These are phyloP conservation scores for Alouatta palliata DNA, from an alignment of 2,113 vertebrate genomes.

Conservation along the genomic window DNA sequence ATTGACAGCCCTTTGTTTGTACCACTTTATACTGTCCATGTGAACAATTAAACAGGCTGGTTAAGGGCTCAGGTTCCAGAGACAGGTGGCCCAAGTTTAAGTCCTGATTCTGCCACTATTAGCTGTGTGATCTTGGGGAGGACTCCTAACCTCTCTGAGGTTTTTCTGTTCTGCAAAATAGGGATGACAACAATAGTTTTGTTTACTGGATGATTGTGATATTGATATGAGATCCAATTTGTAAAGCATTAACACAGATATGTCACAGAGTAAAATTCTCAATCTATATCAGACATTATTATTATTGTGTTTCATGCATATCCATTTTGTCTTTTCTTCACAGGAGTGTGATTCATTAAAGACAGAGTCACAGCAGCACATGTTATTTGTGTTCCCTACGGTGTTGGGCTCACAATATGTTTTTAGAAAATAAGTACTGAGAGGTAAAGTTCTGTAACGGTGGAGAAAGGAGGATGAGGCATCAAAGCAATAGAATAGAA, in stretches of 20 bases:
- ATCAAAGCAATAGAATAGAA: neutral
- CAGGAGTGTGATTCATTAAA: neutral
- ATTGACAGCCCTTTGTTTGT: neutral
- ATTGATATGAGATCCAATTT: neutral
- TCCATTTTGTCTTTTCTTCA: neutral
- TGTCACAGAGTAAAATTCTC: neutral
- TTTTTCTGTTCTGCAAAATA: neutral
- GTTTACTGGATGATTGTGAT: neutral
- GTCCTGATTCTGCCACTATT: neutral
- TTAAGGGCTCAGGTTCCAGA: neutral
- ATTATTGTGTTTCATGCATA: neutral
- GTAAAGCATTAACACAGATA: neutral
- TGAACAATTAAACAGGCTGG: neutral
- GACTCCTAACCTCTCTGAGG: slow-evolving; percentile 30
- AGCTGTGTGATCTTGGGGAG: slow-evolving; percentile 31
- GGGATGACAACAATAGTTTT: neutral
- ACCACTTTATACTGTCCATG: neutral
- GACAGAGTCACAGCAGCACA: neutral
- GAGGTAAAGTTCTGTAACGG: neutral
- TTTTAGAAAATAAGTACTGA: slow-evolving; percentile 29
- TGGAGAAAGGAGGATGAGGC: neutral
- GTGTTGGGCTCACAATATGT: neutral
- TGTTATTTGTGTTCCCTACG: neutral
- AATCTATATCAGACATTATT: neutral
- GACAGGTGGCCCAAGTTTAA: neutral